These are phyloP conservation scores for Euleptes europaea DNA, from an alignment of 2,113 vertebrate species.

Conservation along the genomic window DNA sequence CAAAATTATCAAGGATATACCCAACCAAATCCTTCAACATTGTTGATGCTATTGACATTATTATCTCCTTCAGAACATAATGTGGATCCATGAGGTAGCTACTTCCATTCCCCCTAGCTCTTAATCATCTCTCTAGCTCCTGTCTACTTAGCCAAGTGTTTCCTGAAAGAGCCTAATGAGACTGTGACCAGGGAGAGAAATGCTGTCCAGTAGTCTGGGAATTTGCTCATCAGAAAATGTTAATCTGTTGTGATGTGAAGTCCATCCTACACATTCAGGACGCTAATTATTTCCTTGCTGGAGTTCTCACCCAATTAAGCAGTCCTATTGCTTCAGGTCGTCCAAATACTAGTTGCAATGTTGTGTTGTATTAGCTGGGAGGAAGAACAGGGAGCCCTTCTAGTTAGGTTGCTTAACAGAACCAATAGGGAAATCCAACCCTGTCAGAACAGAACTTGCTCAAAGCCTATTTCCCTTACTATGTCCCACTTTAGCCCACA, in stretches of 20 bases:
- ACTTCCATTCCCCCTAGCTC: not conserved
- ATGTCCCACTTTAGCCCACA: not conserved
- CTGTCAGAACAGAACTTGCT: not conserved
- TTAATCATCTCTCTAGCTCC: not conserved
- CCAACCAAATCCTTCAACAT: not conserved
- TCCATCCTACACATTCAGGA: not conserved
- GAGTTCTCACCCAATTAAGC: not conserved
- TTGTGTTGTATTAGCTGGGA: not conserved
- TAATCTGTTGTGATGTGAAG: too few relatives aligned
- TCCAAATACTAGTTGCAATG: not conserved
- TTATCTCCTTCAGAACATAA: not conserved
- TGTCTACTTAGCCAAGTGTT: not conserved
- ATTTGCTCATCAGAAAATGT: not conserved
- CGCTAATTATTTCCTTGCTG: not conserved
- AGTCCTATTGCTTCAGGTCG: not conserved
- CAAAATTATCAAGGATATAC: not conserved
- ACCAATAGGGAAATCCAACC: not conserved
- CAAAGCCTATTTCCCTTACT: not conserved
- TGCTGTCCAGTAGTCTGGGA: not conserved
- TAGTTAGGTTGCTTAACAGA: not conserved
- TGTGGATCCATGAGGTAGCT: too few relatives aligned
- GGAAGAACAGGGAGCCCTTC: not conserved
- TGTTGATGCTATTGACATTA: not conserved
- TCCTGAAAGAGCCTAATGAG: not conserved
- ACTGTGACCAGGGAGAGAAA: not conserved